Base-by-base conservation (phyloP, 2,888 invertebrate genomes). In the Eilema sororculum region DNA sequence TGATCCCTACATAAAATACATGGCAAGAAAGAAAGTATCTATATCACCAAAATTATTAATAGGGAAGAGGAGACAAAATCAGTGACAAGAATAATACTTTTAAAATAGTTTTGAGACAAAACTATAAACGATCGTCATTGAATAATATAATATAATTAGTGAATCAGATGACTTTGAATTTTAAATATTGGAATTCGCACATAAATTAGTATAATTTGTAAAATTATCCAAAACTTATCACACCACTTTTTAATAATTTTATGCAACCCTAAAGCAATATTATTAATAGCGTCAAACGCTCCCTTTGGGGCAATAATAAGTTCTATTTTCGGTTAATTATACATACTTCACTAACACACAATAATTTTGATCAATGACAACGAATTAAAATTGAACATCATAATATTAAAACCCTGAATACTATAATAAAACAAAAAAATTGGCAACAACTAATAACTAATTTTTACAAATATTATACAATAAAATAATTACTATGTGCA, bases 221-320 rank as follows among this genome's bases (percentile, higher is more conserved):
- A 95, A 95, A 95, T 94, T 94, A 95, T 95, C 95, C 93, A 95
- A 95, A 95, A 95, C 94, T 93, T 95, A 95, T 95, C 95, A 95
- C 94, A 94, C 94, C 94, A 94, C 94, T 90, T 93, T 93, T 93
- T 90, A 89, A 91, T 90, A 90, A 88, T 91, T 93, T 94, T 93
- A 93, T 94, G 95, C 94, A 95, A 93, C 91, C 93, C 94, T 94
- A 92, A 95, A 95, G 95, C 94, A 92, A 91, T 92, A 93, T 92
- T 91, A 92, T 92, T 90, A 92, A 89, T 92, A 93, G 95, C 95
- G 95, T 95, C 90, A 95, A 91, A 95, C 95, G 95, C 95, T 94
- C 94, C 94, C 94, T 91, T 93, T 93, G 94, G 95, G 95, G 94
- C 94, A 92, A 91, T 90, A 90, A 90, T 92, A 92, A 91, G 87